Conservation (phyloP, 1,140 invertebrate genomes). For the Drosophila azteca region DNA sequence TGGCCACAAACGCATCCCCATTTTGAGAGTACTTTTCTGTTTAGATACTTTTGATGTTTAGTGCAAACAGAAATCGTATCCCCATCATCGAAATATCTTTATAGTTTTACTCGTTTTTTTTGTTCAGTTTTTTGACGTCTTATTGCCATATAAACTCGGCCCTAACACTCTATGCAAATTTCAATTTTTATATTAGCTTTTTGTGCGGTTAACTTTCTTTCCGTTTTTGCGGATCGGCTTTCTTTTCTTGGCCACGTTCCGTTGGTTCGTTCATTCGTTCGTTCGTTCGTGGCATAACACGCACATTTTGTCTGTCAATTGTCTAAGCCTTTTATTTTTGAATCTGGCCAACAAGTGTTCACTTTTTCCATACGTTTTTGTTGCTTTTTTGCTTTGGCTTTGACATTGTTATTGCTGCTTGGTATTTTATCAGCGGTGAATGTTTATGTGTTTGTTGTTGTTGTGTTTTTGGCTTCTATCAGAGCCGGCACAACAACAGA, state of each 20-base stretch:
- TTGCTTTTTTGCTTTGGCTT: conserved; percentile 21
- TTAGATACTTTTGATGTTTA: too few relatives aligned
- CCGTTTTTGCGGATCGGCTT: conserved; percentile 47
- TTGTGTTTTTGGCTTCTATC: conserved; percentile 14
- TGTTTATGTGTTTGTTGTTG: conserved; percentile 30
- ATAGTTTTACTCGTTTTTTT: conserved; percentile 2
- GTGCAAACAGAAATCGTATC: too few relatives aligned
- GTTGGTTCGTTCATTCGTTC: conserved; percentile 14
- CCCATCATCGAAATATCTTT: background rate
- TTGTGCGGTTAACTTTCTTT: conserved; percentile 63
- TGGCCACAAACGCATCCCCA: too few relatives aligned
- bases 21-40: too few relatives aligned
- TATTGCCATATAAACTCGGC: conserved; percentile 40
- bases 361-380: conserved; percentile 20
- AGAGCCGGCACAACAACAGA: conserved; percentile 12
- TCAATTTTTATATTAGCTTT: conserved; percentile 39
- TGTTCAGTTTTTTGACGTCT: conserved; percentile 50
- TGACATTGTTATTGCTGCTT: conserved; percentile 51
- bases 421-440: conserved; percentile 70
- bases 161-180: conserved; percentile 69
- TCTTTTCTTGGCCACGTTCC: conserved; percentile 65
- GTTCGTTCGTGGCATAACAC: conserved; percentile 27
- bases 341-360: conserved; percentile 27
- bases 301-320: conserved; percentile 40
- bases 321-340: conserved; percentile 19